phyloP scores from a whole-genome alignment of 2,888 invertebrate species.

The Brassicogethes aeneus region DNA sequence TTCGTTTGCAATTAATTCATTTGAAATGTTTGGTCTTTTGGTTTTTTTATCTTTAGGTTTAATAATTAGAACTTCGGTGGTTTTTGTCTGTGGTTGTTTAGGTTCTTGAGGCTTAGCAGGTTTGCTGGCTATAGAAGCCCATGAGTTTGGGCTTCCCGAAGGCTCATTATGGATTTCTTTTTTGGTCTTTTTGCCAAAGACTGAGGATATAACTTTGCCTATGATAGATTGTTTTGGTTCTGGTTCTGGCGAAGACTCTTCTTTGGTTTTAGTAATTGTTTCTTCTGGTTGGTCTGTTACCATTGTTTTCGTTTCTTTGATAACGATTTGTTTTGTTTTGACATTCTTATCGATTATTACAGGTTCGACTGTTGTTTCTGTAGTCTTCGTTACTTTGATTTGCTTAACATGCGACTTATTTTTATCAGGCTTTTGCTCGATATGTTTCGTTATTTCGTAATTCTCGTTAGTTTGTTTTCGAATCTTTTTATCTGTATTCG shows the following conservation, averaged over 20 bases:
- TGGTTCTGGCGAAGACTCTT: neutral
- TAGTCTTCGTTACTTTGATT: constrained; percentile 19
- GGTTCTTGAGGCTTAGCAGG: constrained; percentile 5
- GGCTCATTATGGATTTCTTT: neutral
- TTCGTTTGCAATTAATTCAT: neutral
- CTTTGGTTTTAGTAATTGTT: neutral
- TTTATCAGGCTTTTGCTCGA: constrained; percentile 7
- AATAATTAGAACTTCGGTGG: constrained; percentile 4
- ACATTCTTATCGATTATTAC: constrained; percentile 11
- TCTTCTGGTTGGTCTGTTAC: constrained; percentile 21
- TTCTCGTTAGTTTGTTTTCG: constrained; percentile 10
- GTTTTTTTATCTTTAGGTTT: constrained; percentile 4
- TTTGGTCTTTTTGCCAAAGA: neutral
- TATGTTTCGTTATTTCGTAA: constrained; percentile 19
- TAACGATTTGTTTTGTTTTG: constrained; percentile 22
- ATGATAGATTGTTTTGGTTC: neutral
- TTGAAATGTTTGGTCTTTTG: neutral
- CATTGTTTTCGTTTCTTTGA: constrained; percentile 24
- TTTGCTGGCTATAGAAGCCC: constrained; percentile 1
- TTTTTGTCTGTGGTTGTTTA: constrained; percentile 1
- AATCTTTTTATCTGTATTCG: constrained; percentile 30
- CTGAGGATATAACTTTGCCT: too few relatives aligned
- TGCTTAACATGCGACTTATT: constrained; percentile 21
- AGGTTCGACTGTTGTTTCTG: constrained; percentile 15
- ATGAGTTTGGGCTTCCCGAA: neutral